These are phyloP conservation scores for Zaprionus nigranus DNA, from an alignment of 1,140 invertebrate genomes.

Conservation along the genomic window DNA sequence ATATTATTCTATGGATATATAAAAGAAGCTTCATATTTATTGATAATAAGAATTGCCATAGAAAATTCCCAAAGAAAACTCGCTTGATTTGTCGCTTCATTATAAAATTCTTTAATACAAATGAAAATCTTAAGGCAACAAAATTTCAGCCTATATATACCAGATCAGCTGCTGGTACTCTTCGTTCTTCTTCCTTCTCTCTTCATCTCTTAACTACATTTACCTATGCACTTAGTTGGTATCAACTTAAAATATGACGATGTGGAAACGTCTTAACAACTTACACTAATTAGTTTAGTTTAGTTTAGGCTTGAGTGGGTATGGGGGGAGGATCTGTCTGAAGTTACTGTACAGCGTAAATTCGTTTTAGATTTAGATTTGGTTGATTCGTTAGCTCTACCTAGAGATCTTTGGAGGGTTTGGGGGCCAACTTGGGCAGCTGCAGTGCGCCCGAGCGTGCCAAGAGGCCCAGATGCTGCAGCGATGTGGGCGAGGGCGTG, in stretches of 20 bases:
- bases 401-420: conserved; percentile 40
- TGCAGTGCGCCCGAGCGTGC: conserved; percentile 37
- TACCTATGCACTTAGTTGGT: neutral
- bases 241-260: neutral
- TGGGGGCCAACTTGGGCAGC: conserved; percentile 48
- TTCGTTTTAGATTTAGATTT: conserved; percentile 1
- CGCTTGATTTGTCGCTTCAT: neutral
- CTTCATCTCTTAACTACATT: neutral
- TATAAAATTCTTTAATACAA: neutral
- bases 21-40: too few species aligned
- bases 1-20: too few species aligned
- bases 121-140: neutral
- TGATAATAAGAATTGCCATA: too few species aligned
- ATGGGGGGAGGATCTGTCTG: neutral
- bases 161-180: neutral
- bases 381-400: neutral
- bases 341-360: conserved; percentile 8
- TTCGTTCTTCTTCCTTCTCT: neutral
- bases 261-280: neutral
- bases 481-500: conserved; percentile 9
- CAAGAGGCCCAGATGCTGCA: conserved; percentile 30
- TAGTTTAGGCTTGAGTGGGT: neutral
- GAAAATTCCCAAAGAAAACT: neutral
- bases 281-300: neutral
- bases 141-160: neutral